Evolutionary conservation across 2,888 invertebrate genomes (phyloP).

Genomic region (Coremacera marginata): DNA sequence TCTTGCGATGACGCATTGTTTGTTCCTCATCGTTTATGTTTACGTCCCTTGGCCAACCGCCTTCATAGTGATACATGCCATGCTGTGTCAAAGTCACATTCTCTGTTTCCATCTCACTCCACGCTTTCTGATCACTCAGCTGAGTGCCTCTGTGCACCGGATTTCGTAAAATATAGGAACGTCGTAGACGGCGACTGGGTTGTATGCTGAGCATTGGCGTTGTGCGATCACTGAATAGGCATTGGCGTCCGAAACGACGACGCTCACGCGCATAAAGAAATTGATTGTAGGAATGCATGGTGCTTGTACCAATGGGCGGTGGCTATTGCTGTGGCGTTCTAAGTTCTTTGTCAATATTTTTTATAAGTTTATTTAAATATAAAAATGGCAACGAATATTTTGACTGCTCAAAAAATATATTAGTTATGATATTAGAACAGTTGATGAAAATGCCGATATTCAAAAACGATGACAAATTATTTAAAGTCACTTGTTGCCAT

Average conservation of each 20-base stretch:
- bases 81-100: constrained; percentile 62
- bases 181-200: constrained; percentile 71
- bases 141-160: constrained; percentile 75
- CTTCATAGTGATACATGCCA: constrained; percentile 82
- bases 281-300: constrained; percentile 52
- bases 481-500: background rate
- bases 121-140: constrained; percentile 70
- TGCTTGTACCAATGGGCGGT: background rate
- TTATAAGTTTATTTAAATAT: background rate
- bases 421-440: background rate
- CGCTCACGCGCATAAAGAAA: constrained; percentile 70
- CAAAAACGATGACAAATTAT: background rate
- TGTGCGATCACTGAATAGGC: constrained; percentile 77
- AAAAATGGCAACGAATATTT: background rate
- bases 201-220: constrained; percentile 76
- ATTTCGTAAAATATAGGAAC: constrained; percentile 73
- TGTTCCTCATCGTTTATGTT: constrained; percentile 78
- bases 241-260: constrained; percentile 80
- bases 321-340: no score
- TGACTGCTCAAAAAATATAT: background rate
- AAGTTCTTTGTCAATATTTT: no score
- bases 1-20: constrained; percentile 79
- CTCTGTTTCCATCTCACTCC: constrained; percentile 61
- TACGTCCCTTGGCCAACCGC: constrained; percentile 87
- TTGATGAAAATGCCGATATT: background rate